A percentile compares a stretch with the other conserved stretches of the same genome.
phyloP scores from a whole-genome alignment of 2,113 vertebrate genomes.

The Microcebus jonahi region DNA sequence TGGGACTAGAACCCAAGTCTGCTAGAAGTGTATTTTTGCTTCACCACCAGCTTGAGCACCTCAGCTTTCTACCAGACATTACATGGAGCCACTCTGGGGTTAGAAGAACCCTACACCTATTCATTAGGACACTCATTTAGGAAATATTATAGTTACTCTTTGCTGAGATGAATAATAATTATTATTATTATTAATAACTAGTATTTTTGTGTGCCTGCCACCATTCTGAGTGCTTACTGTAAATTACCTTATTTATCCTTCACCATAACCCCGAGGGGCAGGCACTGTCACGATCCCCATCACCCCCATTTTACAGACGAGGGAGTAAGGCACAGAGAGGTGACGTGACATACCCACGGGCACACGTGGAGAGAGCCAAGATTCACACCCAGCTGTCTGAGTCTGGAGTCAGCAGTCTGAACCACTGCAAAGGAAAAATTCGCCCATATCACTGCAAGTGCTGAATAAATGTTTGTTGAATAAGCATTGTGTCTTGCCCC shows the following conservation, averaged over 20 bases:
- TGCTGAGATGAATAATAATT: neutral
- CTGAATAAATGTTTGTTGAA: constrained; percentile 27
- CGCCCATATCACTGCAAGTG: neutral
- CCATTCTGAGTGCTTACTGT: neutral
- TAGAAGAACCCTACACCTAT: neutral
- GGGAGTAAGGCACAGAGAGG: neutral
- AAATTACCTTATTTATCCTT: neutral
- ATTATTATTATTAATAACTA: constrained; percentile 20
- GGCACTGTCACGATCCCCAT: neutral
- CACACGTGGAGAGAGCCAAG: neutral
- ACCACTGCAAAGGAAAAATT: neutral
- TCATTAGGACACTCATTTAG: constrained; percentile 35
- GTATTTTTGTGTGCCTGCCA: constrained; percentile 14
- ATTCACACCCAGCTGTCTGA: neutral
- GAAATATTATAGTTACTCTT: constrained; percentile 43
- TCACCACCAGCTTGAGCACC: neutral
- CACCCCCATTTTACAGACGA: neutral
- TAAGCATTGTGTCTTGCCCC: constrained; percentile 57
- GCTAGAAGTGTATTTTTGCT: neutral
- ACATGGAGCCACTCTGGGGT: neutral
- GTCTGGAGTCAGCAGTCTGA: neutral
- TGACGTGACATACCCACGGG: neutral
- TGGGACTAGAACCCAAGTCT: neutral
- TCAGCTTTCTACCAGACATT: neutral
- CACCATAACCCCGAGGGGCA: neutral